These are phyloP conservation scores for Palythoa grandis DNA, from an alignment of 92 coral and sea anemone species.

Conservation along the genomic window DNA sequence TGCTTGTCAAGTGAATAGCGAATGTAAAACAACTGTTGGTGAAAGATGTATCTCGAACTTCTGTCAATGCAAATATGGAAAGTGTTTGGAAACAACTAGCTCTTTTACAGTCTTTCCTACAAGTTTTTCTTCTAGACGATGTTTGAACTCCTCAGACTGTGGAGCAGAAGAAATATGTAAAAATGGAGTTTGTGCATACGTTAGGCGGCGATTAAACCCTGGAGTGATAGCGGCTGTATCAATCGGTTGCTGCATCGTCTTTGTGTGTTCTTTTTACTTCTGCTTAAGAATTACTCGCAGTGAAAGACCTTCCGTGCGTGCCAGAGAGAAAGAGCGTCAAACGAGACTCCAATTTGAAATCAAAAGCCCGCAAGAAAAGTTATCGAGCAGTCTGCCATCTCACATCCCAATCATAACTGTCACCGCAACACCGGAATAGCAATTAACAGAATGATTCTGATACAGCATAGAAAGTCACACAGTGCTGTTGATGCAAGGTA, in stretches of 20 bases:
- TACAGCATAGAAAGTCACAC: neutral
- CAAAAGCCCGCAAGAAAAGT: neutral
- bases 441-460: neutral
- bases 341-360: neutral
- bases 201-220: neutral
- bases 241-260: slow-evolving; percentile 37
- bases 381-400: neutral
- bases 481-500: no score
- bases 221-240: slow-evolving; percentile 38
- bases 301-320: slow-evolving; percentile 30
- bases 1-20: slow-evolving; percentile 8
- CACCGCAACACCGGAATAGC: slow-evolving; percentile 22
- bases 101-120: neutral
- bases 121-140: neutral
- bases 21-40: slow-evolving; percentile 36
- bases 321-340: neutral
- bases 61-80: slow-evolving; percentile 38
- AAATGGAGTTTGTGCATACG: slow-evolving; percentile 25
- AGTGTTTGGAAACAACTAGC: neutral
- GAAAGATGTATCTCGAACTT: slow-evolving; percentile 10
- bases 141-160: slow-evolving; percentile 7
- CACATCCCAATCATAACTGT: slow-evolving; percentile 27
- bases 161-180: slow-evolving; percentile 32
- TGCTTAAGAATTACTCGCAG: slow-evolving; percentile 5
- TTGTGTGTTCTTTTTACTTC: slow-evolving; percentile 27